Evolutionary conservation across 2,113 vertebrate species (phyloP).

Genomic region (Platysternon megacephalum): DNA sequence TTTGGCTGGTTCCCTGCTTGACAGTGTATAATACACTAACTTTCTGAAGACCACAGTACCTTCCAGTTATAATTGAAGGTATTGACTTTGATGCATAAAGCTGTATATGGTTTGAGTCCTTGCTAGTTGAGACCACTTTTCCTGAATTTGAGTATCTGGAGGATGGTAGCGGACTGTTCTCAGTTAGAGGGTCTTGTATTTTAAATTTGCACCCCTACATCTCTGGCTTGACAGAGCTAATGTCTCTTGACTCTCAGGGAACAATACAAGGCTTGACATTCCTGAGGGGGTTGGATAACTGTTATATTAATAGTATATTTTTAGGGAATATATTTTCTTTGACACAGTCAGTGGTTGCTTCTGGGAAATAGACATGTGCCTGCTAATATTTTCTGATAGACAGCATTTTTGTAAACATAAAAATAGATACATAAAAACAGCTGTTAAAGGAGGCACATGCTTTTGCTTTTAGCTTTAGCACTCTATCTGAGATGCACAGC

Average conservation of each 20-base stretch:
- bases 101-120: not conserved
- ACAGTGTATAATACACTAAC: not conserved
- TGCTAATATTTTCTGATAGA: not conserved
- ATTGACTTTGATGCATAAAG: not conserved
- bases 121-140: not conserved
- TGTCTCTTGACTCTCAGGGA: not conserved
- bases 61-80: fast-evolving
- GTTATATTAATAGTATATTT: not conserved
- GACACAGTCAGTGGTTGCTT: not conserved
- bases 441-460: not conserved
- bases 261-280: not conserved
- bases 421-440: not conserved
- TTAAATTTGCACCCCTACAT: fast-evolving
- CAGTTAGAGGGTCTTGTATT: not conserved
- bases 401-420: not conserved
- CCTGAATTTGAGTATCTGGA: not conserved
- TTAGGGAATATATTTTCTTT: not conserved
- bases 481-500: not conserved
- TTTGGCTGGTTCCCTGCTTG: not conserved
- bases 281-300: not conserved
- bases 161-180: not conserved
- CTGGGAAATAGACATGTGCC: not conserved
- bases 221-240: not conserved
- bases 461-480: not conserved
- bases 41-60: not conserved